Conservation (phyloP, 2,797 vertebrate species). For the Steatocranus sp. region DNA sequence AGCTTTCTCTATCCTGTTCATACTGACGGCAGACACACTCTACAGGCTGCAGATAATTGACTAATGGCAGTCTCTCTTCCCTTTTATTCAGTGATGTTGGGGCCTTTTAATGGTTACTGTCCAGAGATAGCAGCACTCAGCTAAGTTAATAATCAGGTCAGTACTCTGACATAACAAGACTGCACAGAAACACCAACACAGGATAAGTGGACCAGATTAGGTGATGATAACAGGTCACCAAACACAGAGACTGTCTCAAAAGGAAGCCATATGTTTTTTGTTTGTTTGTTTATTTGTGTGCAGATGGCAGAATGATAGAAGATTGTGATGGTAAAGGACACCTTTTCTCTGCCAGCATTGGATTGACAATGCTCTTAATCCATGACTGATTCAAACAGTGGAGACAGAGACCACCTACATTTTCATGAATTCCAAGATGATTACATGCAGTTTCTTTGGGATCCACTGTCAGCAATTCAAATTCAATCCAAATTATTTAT, state of each 20-base stretch:
- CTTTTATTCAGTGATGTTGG: background rate
- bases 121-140: constrained; percentile 10
- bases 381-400: background rate
- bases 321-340: background rate
- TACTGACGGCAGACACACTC: background rate
- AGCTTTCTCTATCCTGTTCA: background rate
- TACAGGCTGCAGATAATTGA: constrained; percentile 42
- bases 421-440: background rate
- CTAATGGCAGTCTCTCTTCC: constrained; percentile 19
- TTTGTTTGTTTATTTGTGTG: background rate
- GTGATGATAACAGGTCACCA: background rate
- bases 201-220: background rate
- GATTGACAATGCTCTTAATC: background rate
- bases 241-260: background rate
- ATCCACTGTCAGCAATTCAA: background rate
- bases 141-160: constrained; percentile 12
- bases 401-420: background rate
- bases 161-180: constrained; percentile 13
- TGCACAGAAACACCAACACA: background rate
- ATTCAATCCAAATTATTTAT: background rate
- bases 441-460: background rate
- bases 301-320: background rate
- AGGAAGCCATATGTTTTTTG: background rate
- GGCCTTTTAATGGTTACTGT: constrained; percentile 1
- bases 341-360: background rate